phyloP scores from a whole-genome alignment of 2,888 invertebrate genomes.

The Rhaphigaster nebulosa region DNA sequence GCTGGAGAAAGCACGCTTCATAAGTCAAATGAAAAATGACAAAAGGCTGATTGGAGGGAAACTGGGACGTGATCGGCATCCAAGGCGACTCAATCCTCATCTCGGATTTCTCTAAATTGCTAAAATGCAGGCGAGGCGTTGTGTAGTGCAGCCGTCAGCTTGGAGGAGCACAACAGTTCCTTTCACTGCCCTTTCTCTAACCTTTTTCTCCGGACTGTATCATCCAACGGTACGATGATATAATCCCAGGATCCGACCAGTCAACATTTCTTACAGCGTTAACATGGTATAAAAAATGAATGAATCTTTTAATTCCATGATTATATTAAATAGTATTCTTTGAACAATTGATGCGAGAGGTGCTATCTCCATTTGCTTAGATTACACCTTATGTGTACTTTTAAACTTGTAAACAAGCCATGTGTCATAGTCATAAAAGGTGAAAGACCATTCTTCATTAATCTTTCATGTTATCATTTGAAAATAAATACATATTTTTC shows the following conservation, averaged over 20 bases:
- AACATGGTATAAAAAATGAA: neutral
- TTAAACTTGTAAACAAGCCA: too few relatives aligned
- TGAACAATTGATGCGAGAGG: neutral
- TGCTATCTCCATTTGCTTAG: neutral
- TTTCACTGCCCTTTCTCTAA: slow-evolving; percentile 15
- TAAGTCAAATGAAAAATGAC: slow-evolving; percentile 54
- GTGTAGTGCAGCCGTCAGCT: neutral
- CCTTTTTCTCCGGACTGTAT: neutral
- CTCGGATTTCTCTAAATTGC: neutral
- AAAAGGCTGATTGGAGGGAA: slow-evolving; percentile 52
- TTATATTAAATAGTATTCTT: too few relatives aligned
- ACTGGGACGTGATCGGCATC: slow-evolving; percentile 42
- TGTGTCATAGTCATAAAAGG: too few relatives aligned
- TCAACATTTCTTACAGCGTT: neutral
- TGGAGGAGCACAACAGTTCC: neutral
- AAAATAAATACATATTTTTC: too few relatives aligned
- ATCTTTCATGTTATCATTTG: too few relatives aligned
- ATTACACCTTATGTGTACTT: too few relatives aligned
- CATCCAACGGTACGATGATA: neutral
- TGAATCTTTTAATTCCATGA: neutral
- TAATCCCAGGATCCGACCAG: neutral
- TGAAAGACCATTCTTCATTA: too few relatives aligned
- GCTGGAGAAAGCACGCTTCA: neutral
- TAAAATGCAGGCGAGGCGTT: neutral
- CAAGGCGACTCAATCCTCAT: neutral